These are phyloP conservation scores for Silurus glanis DNA, from an alignment of 2,113 vertebrate genomes.

Conservation along the genomic window DNA sequence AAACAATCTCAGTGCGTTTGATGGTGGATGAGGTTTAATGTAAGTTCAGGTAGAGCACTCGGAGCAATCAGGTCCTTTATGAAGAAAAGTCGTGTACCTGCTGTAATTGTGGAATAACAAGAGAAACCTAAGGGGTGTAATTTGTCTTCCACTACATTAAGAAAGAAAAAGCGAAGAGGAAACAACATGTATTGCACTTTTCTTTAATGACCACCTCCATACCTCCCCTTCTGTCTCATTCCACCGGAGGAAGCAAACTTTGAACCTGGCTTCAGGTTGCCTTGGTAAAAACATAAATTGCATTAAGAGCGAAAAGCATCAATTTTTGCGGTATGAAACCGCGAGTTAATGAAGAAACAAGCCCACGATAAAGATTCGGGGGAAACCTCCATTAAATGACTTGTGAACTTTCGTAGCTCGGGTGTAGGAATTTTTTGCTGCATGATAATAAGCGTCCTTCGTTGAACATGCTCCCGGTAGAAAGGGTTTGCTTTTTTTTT, in stretches of 20 bases:
- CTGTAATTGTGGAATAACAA: constrained; percentile 59
- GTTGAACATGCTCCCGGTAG: constrained; percentile 75
- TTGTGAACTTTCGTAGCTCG: constrained; percentile 49
- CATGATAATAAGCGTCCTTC: constrained; percentile 18
- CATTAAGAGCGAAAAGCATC: constrained; percentile 33
- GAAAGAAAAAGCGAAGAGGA: constrained; percentile 46
- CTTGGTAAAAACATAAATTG: constrained; percentile 54
- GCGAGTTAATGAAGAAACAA: constrained; percentile 50
- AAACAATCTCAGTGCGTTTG: not conserved
- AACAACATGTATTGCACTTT: constrained; percentile 58
- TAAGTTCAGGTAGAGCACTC: constrained; percentile 22
- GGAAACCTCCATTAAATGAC: constrained; percentile 38
- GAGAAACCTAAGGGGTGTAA: constrained; percentile 54
- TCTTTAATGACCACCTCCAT: constrained; percentile 57
- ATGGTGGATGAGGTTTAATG: not conserved
- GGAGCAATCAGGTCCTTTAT: constrained; percentile 37
- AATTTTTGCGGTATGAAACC: constrained; percentile 44
- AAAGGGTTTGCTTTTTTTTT: constrained; percentile 69
- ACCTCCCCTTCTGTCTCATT: constrained; percentile 33
- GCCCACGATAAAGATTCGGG: constrained; percentile 24
- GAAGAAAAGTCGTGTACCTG: constrained; percentile 43
- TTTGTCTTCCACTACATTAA: constrained; percentile 59
- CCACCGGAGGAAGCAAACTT: constrained; percentile 34
- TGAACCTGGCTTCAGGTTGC: constrained; percentile 56
- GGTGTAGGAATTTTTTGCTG: constrained; percentile 33